These are phyloP conservation scores for Myodes glareolus DNA, from an alignment of 2,113 vertebrate genomes.

Conservation along the genomic window DNA sequence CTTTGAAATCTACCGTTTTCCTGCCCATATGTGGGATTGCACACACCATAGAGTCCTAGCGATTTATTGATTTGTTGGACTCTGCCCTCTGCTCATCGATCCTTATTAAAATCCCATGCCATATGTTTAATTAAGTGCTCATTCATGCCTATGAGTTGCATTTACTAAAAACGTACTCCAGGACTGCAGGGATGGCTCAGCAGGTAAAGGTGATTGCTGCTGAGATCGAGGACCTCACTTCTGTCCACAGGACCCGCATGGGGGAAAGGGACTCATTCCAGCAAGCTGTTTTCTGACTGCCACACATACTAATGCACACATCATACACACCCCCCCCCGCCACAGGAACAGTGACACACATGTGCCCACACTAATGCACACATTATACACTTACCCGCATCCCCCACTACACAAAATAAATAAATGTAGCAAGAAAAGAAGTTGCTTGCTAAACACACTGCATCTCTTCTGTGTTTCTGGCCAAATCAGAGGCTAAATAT, in stretches of 20 bases:
- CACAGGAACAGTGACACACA: neutral
- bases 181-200: neutral
- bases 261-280: neutral
- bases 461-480: neutral
- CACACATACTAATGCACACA: too few species aligned
- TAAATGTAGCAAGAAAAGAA: neutral
- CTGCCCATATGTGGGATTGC: neutral
- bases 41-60: neutral
- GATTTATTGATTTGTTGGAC: neutral
- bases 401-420: neutral
- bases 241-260: neutral
- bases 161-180: conserved; percentile 3
- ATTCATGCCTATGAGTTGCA: neutral
- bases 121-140: neutral
- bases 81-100: neutral
- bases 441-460: neutral
- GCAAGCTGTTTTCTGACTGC: neutral
- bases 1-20: neutral
- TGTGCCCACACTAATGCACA: neutral
- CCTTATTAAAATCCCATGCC: neutral
- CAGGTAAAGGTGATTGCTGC: neutral
- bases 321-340: too few species aligned
- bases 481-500: neutral
- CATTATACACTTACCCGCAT: neutral
- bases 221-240: neutral